These are phyloP conservation scores for Apomyelois bistriatella DNA, from an alignment of 2,888 invertebrate genomes.

Conservation along the genomic window DNA sequence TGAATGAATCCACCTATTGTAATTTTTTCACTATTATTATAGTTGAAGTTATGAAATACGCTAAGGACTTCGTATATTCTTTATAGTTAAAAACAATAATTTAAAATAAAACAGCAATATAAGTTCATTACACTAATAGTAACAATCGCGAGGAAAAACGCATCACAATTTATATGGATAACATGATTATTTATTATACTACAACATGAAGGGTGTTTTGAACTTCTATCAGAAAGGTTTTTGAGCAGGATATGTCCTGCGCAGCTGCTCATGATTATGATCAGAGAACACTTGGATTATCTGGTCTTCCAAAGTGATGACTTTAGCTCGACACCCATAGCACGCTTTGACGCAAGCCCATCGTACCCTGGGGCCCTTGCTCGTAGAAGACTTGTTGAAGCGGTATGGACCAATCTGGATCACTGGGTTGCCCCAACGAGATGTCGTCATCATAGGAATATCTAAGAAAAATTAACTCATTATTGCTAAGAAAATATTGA, in stretches of 20 bases:
- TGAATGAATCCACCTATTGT: no score
- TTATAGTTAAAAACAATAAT: no score
- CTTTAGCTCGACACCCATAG: constrained; percentile 29
- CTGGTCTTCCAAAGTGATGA: constrained; percentile 34
- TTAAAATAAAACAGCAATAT: no score
- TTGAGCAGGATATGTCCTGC: background rate
- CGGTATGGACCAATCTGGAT: constrained; percentile 26
- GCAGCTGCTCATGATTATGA: constrained; percentile 17
- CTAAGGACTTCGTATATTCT: no score
- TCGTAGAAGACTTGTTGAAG: constrained; percentile 25
- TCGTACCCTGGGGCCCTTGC: constrained; percentile 23
- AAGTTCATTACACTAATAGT: no score
- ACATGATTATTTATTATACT: no score
- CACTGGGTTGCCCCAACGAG: constrained; percentile 27
- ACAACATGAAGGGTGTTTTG: no score
- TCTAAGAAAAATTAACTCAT: constrained; percentile 21
- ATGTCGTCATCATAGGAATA: constrained; percentile 18
- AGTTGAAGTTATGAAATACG: no score
- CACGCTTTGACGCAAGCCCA: constrained; percentile 29
- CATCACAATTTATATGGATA: no score
- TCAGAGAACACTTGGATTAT: constrained; percentile 39
- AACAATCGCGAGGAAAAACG: no score
- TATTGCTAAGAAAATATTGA: no score
- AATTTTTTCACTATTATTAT: no score
- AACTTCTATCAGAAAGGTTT: background rate